These are phyloP conservation scores for Stegana nigrithorax DNA, from an alignment of 2,888 invertebrate genomes.

Conservation along the genomic window DNA sequence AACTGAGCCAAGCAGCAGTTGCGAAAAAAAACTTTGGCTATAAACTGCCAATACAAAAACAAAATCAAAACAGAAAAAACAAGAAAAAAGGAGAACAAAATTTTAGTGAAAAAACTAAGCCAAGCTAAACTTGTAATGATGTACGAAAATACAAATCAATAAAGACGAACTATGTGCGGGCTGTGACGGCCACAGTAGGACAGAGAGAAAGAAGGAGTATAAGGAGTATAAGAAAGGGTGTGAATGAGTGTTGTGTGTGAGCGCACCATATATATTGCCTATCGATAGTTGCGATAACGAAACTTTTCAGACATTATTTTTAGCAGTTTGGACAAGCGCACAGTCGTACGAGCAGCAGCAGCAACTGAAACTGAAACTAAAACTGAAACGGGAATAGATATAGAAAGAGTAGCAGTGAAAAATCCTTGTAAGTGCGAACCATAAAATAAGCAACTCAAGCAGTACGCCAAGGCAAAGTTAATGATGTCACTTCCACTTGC, in stretches of 20 bases:
- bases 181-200: background rate
- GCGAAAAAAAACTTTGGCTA: too few relatives aligned
- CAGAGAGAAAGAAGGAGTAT: background rate
- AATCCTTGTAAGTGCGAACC: slow-evolving; percentile 37
- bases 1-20: too few relatives aligned
- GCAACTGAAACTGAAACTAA: slow-evolving; percentile 32
- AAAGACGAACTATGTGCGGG: slow-evolving; percentile 44
- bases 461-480: slow-evolving; percentile 45
- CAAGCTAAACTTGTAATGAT: slow-evolving; percentile 54
- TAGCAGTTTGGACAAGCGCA: slow-evolving; percentile 22
- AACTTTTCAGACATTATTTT: slow-evolving; percentile 49
- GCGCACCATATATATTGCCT: slow-evolving; percentile 29
- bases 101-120: too few relatives aligned
- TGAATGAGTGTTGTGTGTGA: too few relatives aligned
- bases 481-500: slow-evolving; percentile 60
- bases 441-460: slow-evolving; percentile 34
- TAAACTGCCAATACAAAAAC: too few relatives aligned
- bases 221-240: too few relatives aligned
- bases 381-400: too few relatives aligned
- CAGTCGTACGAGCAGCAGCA: too few relatives aligned
- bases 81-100: too few relatives aligned
- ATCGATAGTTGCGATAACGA: slow-evolving; percentile 26
- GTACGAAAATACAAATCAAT: slow-evolving; percentile 61
- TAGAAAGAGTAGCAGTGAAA: too few relatives aligned
- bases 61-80: slow-evolving; percentile 34